Evolutionary conservation across 2,888 invertebrate genomes (phyloP).

Genomic region (Vannuccia rotundouncinata): DNA sequence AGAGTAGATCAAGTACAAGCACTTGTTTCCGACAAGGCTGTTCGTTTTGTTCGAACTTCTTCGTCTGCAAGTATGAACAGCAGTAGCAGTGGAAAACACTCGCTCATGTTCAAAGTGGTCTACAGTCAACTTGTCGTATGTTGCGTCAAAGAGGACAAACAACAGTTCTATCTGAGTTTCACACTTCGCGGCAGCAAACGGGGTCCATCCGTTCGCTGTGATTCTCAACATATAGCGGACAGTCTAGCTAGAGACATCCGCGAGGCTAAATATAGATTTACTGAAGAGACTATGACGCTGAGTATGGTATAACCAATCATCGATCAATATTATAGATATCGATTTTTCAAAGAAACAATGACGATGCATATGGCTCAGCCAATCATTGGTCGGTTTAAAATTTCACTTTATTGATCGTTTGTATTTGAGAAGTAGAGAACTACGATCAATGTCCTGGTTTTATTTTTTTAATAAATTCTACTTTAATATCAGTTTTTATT

Average conservation of each 20-base stretch:
- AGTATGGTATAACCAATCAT: not conserved
- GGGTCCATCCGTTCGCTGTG: not conserved
- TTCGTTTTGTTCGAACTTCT: not conserved
- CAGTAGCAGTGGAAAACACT: too few relatives aligned
- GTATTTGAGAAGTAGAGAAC: too few relatives aligned
- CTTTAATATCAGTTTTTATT: too few relatives aligned
- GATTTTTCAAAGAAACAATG: too few relatives aligned
- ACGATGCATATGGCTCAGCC: too few relatives aligned
- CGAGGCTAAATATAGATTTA: not conserved
- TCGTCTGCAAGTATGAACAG: not conserved
- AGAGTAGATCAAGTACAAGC: not conserved
- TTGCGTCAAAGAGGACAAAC: not conserved
- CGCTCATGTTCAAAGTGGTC: not conserved
- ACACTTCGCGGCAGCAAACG: constrained; percentile 3
- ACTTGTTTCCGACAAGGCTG: not conserved
- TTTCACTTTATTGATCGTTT: too few relatives aligned
- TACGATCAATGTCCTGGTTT: too few relatives aligned
- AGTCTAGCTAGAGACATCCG: not conserved
- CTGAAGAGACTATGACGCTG: not conserved
- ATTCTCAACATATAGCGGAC: not conserved
- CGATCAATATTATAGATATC: too few relatives aligned
- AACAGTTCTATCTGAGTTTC: not conserved
- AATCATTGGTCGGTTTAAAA: too few relatives aligned
- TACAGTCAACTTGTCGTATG: not conserved
- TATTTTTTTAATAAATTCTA: too few relatives aligned